Conservation (phyloP, 2,888 invertebrate genomes). For the Eupithecia vulgata region DNA sequence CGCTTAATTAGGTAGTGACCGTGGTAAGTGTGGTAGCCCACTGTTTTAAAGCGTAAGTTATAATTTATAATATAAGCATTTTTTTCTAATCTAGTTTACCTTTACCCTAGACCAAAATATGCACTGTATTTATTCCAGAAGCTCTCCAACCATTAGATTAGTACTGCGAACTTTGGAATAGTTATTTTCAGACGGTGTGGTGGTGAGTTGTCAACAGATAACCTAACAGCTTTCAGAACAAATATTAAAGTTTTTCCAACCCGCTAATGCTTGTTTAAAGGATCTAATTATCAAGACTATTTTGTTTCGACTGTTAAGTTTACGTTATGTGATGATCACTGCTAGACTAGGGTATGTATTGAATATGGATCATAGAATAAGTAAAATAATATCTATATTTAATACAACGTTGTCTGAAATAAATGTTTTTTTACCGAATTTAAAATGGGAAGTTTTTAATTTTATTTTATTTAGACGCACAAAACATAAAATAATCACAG, state of each 20-base stretch:
- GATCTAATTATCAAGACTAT: conserved; percentile 57
- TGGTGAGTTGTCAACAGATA: neutral
- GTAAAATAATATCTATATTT: no score
- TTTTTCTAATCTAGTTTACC: no score
- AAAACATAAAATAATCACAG: no score
- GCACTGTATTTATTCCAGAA: neutral
- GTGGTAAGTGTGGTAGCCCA: neutral
- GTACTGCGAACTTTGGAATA: neutral
- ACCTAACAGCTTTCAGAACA: neutral
- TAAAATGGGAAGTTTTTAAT: no score
- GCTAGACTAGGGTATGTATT: no score
- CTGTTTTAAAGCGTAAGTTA: neutral
- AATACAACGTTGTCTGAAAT: no score
- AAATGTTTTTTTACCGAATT: no score
- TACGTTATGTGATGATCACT: conserved; percentile 9
- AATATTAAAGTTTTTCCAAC: neutral
- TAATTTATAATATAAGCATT: no score
- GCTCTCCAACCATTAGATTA: neutral
- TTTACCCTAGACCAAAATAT: neutral
- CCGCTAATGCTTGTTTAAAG: conserved; percentile 26
- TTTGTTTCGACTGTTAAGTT: conserved; percentile 54
- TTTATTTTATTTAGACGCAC: no score
- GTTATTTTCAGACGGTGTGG: neutral
- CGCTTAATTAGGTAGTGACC: conserved; percentile 22
- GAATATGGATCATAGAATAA: no score